Conservation (phyloP, 2,888 invertebrate species). For the Drosophila dives region DNA sequence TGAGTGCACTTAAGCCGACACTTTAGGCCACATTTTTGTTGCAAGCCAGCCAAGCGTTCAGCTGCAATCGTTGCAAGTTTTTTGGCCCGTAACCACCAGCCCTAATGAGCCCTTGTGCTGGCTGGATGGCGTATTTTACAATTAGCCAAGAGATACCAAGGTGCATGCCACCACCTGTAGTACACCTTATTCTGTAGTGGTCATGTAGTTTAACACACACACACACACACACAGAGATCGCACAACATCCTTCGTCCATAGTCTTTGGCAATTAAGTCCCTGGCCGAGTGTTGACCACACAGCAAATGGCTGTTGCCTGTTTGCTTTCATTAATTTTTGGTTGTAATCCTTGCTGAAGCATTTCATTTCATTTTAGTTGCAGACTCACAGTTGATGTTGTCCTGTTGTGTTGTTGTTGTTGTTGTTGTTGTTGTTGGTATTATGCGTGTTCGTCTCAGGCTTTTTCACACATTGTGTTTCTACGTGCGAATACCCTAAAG, state of each 20-base stretch:
- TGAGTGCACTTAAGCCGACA: slow-evolving; percentile 48
- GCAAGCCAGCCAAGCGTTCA: slow-evolving; percentile 42
- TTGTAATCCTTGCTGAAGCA: slow-evolving; percentile 81
- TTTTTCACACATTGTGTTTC: slow-evolving; percentile 72
- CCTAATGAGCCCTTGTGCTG: slow-evolving; percentile 66
- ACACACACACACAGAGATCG: slow-evolving; percentile 12
- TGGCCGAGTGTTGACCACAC: slow-evolving; percentile 80
- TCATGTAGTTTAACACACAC: slow-evolving; percentile 20
- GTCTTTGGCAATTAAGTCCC: slow-evolving; percentile 81
- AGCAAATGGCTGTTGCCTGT: slow-evolving; percentile 81
- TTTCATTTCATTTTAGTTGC: slow-evolving; percentile 77
- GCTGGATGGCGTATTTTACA: slow-evolving; percentile 64
- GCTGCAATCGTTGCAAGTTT: slow-evolving; percentile 55
- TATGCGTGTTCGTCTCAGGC: slow-evolving; percentile 65
- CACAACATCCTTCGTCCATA: slow-evolving; percentile 40
- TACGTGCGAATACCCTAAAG: slow-evolving; percentile 45
- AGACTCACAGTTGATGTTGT: slow-evolving; percentile 40
- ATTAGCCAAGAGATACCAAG: slow-evolving; percentile 73
- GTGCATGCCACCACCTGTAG: slow-evolving; percentile 70
- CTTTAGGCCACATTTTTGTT: slow-evolving; percentile 28
- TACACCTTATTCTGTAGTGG: slow-evolving; percentile 19
- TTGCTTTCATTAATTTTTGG: slow-evolving; percentile 83
- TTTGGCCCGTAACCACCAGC: slow-evolving; percentile 69
- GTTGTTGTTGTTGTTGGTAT: slow-evolving; percentile 19
- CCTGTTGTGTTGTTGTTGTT: slow-evolving; percentile 18